phyloP scores from a whole-genome alignment of 1,140 invertebrate species.

The Aleiodes sp. region DNA sequence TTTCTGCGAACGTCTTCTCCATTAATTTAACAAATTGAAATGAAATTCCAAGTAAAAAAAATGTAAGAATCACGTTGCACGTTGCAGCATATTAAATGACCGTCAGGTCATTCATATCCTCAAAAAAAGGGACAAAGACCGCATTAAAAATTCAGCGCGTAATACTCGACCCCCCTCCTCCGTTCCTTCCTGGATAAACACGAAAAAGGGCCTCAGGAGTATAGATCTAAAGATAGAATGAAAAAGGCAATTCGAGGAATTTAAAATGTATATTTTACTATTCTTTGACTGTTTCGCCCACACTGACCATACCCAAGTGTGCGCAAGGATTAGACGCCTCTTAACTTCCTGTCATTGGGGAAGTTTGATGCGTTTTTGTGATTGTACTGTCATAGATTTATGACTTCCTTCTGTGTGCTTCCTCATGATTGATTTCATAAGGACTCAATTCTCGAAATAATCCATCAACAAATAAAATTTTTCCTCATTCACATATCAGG shows the following conservation, averaged over 20 bases:
- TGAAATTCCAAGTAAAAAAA: no score
- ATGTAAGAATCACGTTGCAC: background rate
- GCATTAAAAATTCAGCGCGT: background rate
- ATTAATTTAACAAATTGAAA: no score
- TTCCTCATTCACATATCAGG: no score
- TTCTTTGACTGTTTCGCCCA: background rate
- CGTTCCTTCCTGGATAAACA: background rate
- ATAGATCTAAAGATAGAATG: background rate
- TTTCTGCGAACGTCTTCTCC: no score
- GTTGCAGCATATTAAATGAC: background rate
- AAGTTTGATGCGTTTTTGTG: slow-evolving; percentile 23
- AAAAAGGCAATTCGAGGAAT: background rate
- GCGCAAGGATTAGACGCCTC: background rate
- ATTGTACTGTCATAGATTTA: slow-evolving; percentile 29
- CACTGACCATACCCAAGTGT: background rate
- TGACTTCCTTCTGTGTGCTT: slow-evolving; percentile 27
- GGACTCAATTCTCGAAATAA: no score
- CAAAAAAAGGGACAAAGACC: background rate
- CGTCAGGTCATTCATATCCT: background rate
- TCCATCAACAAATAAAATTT: no score
- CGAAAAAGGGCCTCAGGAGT: background rate
- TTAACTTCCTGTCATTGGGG: background rate
- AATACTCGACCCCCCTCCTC: background rate
- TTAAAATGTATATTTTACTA: background rate
- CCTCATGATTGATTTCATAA: no score